Base-by-base conservation (phyloP, 92 coral and sea anemone species). In the Chrysogorgia sp. region DNA sequence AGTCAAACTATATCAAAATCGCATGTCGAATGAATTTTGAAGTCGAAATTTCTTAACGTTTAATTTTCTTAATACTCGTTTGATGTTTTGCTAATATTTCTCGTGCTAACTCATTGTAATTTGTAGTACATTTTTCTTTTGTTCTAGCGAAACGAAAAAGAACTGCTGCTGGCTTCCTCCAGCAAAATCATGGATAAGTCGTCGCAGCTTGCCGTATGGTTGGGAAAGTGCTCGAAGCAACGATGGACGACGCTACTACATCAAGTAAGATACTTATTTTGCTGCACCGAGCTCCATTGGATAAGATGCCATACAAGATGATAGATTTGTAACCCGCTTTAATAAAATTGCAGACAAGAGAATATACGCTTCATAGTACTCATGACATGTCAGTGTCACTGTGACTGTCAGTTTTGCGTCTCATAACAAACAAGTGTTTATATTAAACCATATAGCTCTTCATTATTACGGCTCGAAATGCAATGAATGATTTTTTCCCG, bases 121-220 rank as follows among this genome's bases (percentile, higher is more conserved):
- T 53, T 72, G 31, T 21, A n/a, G 43, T 31, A 19, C 37, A 19
- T 72, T 64, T 3, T 12, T 64, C 29, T 2, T 22, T 64, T 37
- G 43, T 32, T 35, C 34, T 26, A 72, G 79, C 17, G 79, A 72
- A 33, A 25, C 22, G 2, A 40, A 32, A 24, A 56, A 53, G 50
- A 31, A 17, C 22, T 72, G 79, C 33, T 53, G 62, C 40, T 93
- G 97, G 97, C 85, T 91, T 45, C 97, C 97, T 12, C 97, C 97
- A 58, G 82, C 88, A 26, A 92, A 93, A 65, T 58, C 92, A 24
- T 93, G 97, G 97, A 63, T 57, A 56, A 90, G 91, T 65, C 87
- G 92, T 43, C 85, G 71, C 62, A 90, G 93, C 25, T 81, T 93
- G 76, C 96, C 96, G 1, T 93, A 93, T 70, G 97, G 96, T 21